A percentile compares a stretch with the other conserved stretches of the same genome.
Conservation (phyloP, 2,888 invertebrate species). For the Cryptus viduatorius region DNA sequence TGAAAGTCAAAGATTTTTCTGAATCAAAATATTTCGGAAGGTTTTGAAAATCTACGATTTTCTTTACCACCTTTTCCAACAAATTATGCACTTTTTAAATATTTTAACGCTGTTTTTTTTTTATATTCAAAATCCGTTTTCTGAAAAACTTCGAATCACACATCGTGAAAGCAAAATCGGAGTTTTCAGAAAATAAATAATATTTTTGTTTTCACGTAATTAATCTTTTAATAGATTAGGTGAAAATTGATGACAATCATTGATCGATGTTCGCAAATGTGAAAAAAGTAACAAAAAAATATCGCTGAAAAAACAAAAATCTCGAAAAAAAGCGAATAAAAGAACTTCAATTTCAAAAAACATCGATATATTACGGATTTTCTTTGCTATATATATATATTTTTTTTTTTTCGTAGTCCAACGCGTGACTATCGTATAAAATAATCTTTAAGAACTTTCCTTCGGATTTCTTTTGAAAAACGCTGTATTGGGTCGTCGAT, state of each 20-base stretch:
- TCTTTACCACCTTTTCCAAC: no score
- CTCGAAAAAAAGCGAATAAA: background rate
- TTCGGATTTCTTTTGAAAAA: slow-evolving; percentile 44
- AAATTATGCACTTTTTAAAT: no score
- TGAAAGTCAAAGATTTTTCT: no score
- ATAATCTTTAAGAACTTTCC: background rate
- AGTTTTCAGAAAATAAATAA: background rate
- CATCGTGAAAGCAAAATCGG: no score
- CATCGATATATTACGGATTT: background rate
- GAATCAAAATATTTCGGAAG: no score
- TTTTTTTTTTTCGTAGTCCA: background rate
- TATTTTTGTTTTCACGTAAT: background rate
- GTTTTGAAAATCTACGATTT: no score
- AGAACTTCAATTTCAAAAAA: background rate
- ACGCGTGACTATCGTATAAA: background rate
- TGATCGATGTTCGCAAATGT: no score
- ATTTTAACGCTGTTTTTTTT: no score
- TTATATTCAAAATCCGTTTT: no score
- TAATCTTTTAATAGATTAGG: background rate
- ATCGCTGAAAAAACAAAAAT: background rate
- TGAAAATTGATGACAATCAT: background rate
- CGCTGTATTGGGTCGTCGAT: slow-evolving; percentile 59
- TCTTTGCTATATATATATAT: background rate
- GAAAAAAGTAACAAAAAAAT: background rate
- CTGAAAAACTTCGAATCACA: no score